A percentile compares a stretch with the other conserved stretches of the same genome.
phyloP scores from a whole-genome alignment of 2,888 invertebrate genomes.

The Tipula confusa region DNA sequence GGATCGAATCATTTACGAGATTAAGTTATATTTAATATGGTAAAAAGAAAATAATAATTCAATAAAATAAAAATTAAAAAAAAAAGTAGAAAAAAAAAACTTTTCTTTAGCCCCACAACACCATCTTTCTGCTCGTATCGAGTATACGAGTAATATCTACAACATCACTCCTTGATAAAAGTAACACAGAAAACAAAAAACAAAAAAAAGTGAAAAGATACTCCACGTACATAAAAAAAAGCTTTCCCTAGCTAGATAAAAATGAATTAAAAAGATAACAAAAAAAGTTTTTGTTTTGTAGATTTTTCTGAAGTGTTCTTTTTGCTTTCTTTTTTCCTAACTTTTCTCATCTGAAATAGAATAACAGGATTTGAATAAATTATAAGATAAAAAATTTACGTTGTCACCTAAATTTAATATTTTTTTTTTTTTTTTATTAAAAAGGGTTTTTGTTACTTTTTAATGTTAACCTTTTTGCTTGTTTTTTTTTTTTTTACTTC shows the following conservation, averaged over 20 bases:
- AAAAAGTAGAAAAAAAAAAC: no score
- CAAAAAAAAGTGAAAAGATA: background rate
- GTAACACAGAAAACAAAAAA: background rate
- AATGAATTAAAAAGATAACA: slow-evolving; percentile 20
- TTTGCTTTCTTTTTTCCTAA: background rate
- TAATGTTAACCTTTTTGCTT: slow-evolving; percentile 14
- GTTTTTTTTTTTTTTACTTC: background rate
- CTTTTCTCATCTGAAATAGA: slow-evolving; percentile 20
- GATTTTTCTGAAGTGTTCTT: background rate
- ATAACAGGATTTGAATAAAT: slow-evolving; percentile 25
- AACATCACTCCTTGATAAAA: background rate
- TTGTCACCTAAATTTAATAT: slow-evolving; percentile 25
- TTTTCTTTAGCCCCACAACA: background rate
- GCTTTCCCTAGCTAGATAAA: slow-evolving; percentile 12
- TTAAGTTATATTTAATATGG: slow-evolving; percentile 6
- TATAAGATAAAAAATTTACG: slow-evolving; percentile 13
- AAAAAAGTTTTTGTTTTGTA: background rate
- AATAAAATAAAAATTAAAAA: slow-evolving; percentile 8
- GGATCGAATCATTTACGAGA: slow-evolving; percentile 15
- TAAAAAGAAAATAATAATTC: background rate
- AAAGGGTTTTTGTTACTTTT: slow-evolving; percentile 25
- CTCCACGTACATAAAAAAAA: no score
- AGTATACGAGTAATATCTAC: background rate
- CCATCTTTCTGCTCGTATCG: background rate
- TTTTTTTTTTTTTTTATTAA: background rate